A percentile compares a stretch with the other conserved stretches of the same genome.
phyloP scores from a whole-genome alignment of 2,888 invertebrate genomes.

The Crossocerus cetratus region DNA sequence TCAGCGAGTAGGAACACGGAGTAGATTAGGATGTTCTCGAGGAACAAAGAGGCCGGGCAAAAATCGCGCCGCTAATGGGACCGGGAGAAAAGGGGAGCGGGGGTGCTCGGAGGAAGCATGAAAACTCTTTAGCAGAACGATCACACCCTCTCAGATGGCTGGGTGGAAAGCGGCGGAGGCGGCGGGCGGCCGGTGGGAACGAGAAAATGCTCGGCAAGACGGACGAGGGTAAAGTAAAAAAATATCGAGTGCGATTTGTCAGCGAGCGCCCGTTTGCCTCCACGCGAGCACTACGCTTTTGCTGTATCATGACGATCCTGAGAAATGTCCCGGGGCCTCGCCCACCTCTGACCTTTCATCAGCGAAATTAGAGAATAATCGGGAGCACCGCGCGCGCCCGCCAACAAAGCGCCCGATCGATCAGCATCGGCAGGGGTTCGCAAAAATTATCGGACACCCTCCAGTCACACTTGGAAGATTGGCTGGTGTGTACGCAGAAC shows the following conservation, averaged over 20 bases:
- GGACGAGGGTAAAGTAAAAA: conserved; percentile 57
- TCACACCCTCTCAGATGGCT: conserved; percentile 7
- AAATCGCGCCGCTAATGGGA: neutral
- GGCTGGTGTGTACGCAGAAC: neutral
- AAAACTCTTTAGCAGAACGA: conserved; percentile 50
- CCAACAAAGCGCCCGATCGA: no score
- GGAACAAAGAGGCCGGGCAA: neutral
- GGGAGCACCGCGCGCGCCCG: neutral
- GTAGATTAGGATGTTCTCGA: neutral
- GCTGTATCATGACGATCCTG: conserved; percentile 28
- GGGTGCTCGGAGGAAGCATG: conserved; percentile 62
- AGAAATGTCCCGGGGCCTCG: conserved; percentile 36
- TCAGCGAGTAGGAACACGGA: no score
- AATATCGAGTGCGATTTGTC: conserved; percentile 71
- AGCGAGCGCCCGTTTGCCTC: conserved; percentile 57
- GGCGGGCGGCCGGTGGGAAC: conserved; percentile 24
- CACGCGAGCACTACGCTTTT: conserved; percentile 47
- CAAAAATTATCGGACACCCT: no score
- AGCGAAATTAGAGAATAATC: neutral
- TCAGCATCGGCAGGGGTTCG: no score
- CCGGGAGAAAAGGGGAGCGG: conserved; percentile 51
- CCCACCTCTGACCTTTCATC: conserved; percentile 22
- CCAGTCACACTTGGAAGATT: no score
- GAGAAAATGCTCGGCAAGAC: conserved; percentile 50
- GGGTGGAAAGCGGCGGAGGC: conserved; percentile 15